A percentile compares a stretch with the other conserved stretches of the same genome.
Evolutionary conservation across 2,888 invertebrate species (phyloP).

Genomic region (Hyppa rectilinea): DNA sequence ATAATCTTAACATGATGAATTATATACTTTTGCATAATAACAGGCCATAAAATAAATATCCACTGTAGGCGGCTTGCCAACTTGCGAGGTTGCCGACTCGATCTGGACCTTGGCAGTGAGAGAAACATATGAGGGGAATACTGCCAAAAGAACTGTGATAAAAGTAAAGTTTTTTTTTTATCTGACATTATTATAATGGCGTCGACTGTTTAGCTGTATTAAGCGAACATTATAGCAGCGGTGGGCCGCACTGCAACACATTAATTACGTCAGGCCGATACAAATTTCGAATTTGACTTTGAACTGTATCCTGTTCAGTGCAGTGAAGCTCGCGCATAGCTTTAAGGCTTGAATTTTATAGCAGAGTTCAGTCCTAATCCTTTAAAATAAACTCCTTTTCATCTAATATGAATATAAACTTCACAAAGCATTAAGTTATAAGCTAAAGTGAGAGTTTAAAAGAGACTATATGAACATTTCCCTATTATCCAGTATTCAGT

Average conservation of each 20-base stretch:
- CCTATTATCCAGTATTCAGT: too few relatives aligned
- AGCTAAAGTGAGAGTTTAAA: not conserved
- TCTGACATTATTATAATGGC: not conserved
- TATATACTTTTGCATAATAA: conserved; percentile 6
- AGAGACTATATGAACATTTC: not conserved
- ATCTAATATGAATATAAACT: not conserved
- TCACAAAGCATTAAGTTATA: not conserved
- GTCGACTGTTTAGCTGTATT: too few relatives aligned
- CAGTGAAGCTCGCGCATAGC: too few relatives aligned
- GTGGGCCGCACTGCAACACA: too few relatives aligned
- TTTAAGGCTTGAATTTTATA: too few relatives aligned
- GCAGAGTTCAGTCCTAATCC: too few relatives aligned
- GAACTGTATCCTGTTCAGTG: too few relatives aligned
- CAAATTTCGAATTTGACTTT: too few relatives aligned
- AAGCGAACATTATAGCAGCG: too few relatives aligned
- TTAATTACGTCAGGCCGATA: too few relatives aligned
- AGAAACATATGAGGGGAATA: not conserved
- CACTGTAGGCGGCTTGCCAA: conserved; percentile 38
- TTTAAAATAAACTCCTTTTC: not conserved
- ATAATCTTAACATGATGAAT: not conserved
- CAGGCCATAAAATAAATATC: not conserved
- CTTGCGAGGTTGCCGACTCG: conserved; percentile 1
- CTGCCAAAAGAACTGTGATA: conserved; percentile 6
- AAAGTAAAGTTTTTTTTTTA: conserved; percentile 1
- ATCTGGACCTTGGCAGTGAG: conserved; percentile 35